Conservation (phyloP, 37 sponge, comb jelly and placozoan genomes). For the Oopsacas minuta region DNA sequence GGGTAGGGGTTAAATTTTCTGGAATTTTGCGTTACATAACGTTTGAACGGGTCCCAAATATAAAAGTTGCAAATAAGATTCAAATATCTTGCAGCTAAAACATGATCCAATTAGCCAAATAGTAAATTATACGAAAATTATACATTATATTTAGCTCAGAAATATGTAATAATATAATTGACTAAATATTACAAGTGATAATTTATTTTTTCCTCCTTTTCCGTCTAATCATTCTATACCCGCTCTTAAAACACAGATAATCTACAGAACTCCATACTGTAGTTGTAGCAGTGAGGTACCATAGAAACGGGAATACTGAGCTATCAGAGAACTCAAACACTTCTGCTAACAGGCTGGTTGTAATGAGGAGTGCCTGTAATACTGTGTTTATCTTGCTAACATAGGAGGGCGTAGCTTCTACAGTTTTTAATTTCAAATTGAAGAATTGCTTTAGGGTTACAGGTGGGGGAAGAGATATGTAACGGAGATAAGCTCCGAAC, state of each 20-base stretch:
- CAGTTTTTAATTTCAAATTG: slow-evolving; percentile 55
- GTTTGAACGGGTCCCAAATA: too few relatives aligned
- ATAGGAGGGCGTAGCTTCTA: slow-evolving; percentile 48
- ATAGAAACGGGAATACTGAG: slow-evolving; percentile 39
- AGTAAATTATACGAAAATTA: too few relatives aligned
- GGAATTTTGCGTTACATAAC: too few relatives aligned
- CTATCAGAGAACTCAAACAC: slow-evolving; percentile 35
- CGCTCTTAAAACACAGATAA: not conserved
- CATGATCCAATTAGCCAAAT: too few relatives aligned
- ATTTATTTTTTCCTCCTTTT: not conserved
- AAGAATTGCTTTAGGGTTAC: slow-evolving; percentile 48
- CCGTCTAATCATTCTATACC: not conserved
- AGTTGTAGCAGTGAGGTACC: slow-evolving; percentile 28
- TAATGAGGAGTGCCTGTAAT: slow-evolving; percentile 46
- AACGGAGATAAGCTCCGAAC: slow-evolving; percentile 57
- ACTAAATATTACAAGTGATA: too few relatives aligned
- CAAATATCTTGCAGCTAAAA: too few relatives aligned
- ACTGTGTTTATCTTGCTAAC: slow-evolving; percentile 70
- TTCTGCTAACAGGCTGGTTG: slow-evolving; percentile 39
- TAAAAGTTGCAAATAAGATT: too few relatives aligned
- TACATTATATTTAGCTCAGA: too few relatives aligned
- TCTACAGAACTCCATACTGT: not conserved
- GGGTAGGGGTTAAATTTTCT: too few relatives aligned
- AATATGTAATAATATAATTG: too few relatives aligned
- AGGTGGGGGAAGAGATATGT: slow-evolving; percentile 68